Percentiles rank a stretch among this genome's conserved stretches.
phyloP scores from a whole-genome alignment of 2,113 vertebrate species.

The Alligator sinensis region DNA sequence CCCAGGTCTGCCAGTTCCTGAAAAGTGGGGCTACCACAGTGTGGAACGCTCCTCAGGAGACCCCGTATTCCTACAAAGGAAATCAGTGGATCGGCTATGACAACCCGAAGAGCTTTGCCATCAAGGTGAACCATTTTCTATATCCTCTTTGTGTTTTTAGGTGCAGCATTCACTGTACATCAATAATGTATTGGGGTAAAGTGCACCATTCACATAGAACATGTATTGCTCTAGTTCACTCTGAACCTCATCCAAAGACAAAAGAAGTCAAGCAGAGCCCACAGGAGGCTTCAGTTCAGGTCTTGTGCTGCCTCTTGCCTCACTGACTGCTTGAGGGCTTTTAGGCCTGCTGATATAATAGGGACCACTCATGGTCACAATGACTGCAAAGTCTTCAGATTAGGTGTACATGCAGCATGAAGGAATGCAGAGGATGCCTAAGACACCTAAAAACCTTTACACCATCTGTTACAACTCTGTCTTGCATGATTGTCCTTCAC shows the following conservation, averaged over 20 bases:
- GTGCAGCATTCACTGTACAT: neutral
- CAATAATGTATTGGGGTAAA: neutral
- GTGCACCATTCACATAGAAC: neutral
- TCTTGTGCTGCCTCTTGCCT: neutral
- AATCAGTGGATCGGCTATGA: constrained; percentile 81
- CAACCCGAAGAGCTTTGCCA: constrained; percentile 78
- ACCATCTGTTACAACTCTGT: neutral
- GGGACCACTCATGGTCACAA: neutral
- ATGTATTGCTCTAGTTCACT: neutral
- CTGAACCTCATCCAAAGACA: neutral
- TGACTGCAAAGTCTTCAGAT: neutral
- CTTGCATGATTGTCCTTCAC: neutral
- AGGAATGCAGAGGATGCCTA: neutral
- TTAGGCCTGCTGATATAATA: no score
- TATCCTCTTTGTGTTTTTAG: neutral
- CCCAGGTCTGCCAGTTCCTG: constrained; percentile 80
- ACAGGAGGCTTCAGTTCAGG: neutral
- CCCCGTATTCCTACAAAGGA: constrained; percentile 78
- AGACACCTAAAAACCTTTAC: neutral
- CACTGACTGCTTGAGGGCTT: neutral
- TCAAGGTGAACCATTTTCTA: constrained; percentile 68
- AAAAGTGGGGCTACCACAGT: constrained; percentile 73
- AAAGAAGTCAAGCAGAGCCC: neutral
- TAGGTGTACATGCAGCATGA: neutral
- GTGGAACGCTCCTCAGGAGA: constrained; percentile 70